Evolutionary conservation across 1,140 invertebrate genomes (phyloP), one percentile per base, ranked within the genome.

Genomic region (Euwallacea fornicatus): DNA sequence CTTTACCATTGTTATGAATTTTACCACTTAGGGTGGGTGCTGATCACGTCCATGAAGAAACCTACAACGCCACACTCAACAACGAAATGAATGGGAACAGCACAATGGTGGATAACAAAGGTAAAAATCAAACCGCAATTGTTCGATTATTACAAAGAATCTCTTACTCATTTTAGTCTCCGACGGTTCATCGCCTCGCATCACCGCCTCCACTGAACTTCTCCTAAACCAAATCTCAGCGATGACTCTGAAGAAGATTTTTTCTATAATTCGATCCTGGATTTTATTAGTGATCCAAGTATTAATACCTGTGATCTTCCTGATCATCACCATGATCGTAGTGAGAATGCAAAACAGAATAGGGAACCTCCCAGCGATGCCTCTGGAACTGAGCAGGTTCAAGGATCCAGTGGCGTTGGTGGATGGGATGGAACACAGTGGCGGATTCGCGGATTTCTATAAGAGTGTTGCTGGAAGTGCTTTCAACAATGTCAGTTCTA

Each of bases 181-280:
- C 42, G 42, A 72, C 21, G 64, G 55, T n/a, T 43, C 73, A 10
- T 9, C 64, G 10, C 44, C 64, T 9, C 42, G 50, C 10, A 58
- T 66, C 11, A 15, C 70, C 7, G 83, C 73, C 63, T 85, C 85
- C 6, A 71, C 78, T 0, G 76, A 77, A 65, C 76, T 87, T 47
- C 77, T 84, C 6, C 75, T 72, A 10, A 88, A 88, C 61, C 89
- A 90, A 77, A 86, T 86, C 75, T 80, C 80, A 42, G 88, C 87
- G 0, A 89, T 90, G 84, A 77, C 90, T 15, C 78, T 88, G 41
- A 90, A 90, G 74, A 85, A 88, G 64, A 75, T 83, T 2, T 82
- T 88, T 9, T 85, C 85, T 7, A 82, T 86, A 0, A 81, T 82
- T 61, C 81, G 88, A 43, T 86, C 86, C 42, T 87, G 86, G 82